Evolutionary conservation across 1,140 invertebrate genomes (phyloP).

Genomic region (Aphis craccivora): DNA sequence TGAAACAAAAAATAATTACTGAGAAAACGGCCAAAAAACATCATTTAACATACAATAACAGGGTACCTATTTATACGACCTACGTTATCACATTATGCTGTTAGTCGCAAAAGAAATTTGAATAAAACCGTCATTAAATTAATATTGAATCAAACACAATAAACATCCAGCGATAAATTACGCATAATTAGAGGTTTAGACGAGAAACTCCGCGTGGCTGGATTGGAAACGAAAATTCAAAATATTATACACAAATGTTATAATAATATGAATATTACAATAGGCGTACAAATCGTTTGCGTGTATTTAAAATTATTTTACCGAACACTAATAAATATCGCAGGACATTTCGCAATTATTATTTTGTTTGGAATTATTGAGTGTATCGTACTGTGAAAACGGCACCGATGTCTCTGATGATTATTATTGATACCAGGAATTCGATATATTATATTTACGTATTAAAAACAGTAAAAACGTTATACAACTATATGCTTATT

Average conservation of each 20-base stretch:
- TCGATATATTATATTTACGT: too few relatives aligned
- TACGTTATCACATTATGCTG: background rate
- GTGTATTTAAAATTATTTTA: background rate
- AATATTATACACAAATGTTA: background rate
- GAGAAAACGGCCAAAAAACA: background rate
- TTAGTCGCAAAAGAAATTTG: background rate
- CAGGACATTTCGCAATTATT: background rate
- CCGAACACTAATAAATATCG: background rate
- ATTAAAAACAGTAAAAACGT: too few relatives aligned
- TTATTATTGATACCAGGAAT: background rate
- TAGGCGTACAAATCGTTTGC: background rate
- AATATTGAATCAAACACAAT: background rate
- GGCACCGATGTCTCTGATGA: background rate
- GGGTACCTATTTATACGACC: background rate
- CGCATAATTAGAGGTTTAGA: background rate
- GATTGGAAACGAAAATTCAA: background rate
- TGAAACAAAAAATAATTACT: background rate
- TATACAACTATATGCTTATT: background rate
- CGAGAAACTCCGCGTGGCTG: background rate
- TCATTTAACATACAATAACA: too few relatives aligned
- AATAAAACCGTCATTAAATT: background rate
- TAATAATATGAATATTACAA: background rate
- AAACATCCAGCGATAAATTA: background rate
- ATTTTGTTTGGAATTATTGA: background rate
- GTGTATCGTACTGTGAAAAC: background rate